Conservation (phyloP, 2,113 vertebrate genomes). For the Nothobranchius kuhntae region DNA sequence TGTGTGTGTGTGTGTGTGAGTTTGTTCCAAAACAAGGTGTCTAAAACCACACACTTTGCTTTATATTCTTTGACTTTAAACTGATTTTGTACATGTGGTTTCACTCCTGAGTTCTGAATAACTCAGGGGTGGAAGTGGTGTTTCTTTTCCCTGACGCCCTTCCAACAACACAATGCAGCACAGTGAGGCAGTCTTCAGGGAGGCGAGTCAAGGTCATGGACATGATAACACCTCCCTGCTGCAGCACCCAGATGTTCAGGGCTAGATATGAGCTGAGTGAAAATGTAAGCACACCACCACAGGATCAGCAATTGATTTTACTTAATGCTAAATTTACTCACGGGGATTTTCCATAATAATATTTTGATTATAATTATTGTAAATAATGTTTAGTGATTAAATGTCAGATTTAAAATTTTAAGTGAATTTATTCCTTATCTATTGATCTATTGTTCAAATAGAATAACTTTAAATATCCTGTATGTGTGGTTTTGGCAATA, state of each 20-base stretch:
- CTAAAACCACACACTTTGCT: constrained; percentile 17
- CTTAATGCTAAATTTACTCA: constrained; percentile 1
- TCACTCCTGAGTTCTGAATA: constrained; percentile 28
- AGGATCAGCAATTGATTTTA: constrained; percentile 13
- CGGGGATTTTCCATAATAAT: constrained; percentile 8
- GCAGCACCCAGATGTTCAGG: constrained; percentile 62
- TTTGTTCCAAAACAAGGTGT: constrained; percentile 48
- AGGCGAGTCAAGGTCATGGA: constrained; percentile 63
- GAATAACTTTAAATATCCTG: neutral
- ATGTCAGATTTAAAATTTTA: neutral
- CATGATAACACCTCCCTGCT: constrained; percentile 59
- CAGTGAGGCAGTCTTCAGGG: constrained; percentile 38
- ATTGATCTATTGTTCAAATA: neutral
- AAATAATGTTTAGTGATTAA: neutral
- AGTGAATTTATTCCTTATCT: neutral
- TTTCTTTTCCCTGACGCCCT: constrained; percentile 5
- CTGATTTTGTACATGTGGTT: constrained; percentile 17
- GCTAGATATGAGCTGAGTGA: constrained; percentile 50
- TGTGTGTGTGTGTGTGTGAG: constrained; percentile 29
- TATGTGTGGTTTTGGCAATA: neutral
- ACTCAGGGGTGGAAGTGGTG: constrained; percentile 11
- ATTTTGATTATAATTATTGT: neutral
- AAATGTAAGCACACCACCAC: constrained; percentile 17
- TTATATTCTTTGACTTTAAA: constrained; percentile 16
- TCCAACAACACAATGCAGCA: constrained; percentile 36